A percentile compares a stretch with the other conserved stretches of the same genome.
These are phyloP conservation scores for Trachemys scripta DNA, from an alignment of 2,113 vertebrate species.

Conservation along the genomic window DNA sequence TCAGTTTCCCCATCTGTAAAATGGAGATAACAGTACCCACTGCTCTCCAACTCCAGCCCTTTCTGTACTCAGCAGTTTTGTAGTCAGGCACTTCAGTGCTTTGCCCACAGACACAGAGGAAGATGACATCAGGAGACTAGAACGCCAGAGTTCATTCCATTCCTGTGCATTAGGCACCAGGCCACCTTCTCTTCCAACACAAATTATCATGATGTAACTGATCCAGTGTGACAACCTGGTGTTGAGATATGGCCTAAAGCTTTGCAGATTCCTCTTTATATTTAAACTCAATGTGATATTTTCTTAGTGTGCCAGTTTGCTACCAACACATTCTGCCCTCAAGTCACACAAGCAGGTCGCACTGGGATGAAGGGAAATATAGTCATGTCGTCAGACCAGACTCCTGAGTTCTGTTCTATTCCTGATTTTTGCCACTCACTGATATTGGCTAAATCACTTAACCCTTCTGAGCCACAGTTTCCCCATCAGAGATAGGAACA, in stretches of 20 bases:
- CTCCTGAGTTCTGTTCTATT: neutral
- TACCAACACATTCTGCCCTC: neutral
- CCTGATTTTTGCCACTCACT: neutral
- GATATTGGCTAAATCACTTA: neutral
- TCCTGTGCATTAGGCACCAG: neutral
- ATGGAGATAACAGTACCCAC: neutral
- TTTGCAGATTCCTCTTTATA: neutral
- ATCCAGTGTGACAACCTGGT: neutral
- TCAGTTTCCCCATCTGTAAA: neutral
- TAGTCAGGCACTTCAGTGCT: neutral
- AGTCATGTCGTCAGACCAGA: neutral
- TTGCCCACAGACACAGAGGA: neutral
- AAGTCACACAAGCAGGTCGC: neutral
- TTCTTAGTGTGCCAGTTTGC: neutral
- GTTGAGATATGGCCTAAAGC: neutral
- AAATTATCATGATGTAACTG: neutral
- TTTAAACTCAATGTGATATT: neutral
- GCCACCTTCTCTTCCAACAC: neutral
- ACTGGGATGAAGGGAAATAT: neutral
- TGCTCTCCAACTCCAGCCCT: neutral
- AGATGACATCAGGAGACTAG: neutral
- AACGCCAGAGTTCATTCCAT: neutral
- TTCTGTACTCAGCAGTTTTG: neutral
- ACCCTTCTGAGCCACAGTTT: neutral
- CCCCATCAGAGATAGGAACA: neutral